phyloP scores from a whole-genome alignment of 2,888 invertebrate species.

The Griposia aprilina region DNA sequence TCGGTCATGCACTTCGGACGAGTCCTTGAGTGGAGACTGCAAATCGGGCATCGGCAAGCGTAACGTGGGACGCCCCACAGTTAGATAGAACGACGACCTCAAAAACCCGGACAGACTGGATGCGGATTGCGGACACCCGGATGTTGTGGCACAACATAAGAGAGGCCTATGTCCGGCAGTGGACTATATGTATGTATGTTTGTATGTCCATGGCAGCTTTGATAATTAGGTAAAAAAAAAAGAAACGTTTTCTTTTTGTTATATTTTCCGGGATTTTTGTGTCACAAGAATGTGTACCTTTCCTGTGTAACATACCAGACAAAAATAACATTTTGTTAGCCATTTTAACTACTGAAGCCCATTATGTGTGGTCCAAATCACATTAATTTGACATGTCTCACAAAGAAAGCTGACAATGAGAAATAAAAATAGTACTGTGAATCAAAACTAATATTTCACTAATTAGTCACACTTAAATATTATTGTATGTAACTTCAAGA shows the following conservation, averaged over 20 bases:
- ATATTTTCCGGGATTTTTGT: background rate
- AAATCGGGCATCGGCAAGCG: background rate
- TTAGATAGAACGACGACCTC: conserved; percentile 18
- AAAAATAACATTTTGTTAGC: background rate
- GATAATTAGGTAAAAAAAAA: too few relatives aligned
- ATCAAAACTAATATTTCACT: conserved; percentile 25
- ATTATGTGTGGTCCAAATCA: conserved; percentile 1
- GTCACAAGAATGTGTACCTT: conserved; percentile 1
- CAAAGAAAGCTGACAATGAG: conserved; percentile 23
- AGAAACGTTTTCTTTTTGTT: background rate
- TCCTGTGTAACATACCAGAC: background rate
- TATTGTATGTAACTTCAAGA: background rate
- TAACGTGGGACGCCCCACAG: background rate
- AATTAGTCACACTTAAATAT: background rate
- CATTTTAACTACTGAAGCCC: background rate
- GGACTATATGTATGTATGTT: background rate
- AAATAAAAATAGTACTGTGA: conserved; percentile 24
- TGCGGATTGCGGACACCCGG: conserved; percentile 1
- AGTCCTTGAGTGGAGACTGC: conserved; percentile 14
- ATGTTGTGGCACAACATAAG: background rate
- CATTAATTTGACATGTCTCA: background rate
- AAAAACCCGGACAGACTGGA: conserved; percentile 1
- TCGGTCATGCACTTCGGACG: background rate
- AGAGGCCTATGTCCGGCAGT: background rate
- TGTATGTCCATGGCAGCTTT: too few relatives aligned